phyloP scores from a whole-genome alignment of 2,113 vertebrate genomes.

The Takifugu bimaculatus region DNA sequence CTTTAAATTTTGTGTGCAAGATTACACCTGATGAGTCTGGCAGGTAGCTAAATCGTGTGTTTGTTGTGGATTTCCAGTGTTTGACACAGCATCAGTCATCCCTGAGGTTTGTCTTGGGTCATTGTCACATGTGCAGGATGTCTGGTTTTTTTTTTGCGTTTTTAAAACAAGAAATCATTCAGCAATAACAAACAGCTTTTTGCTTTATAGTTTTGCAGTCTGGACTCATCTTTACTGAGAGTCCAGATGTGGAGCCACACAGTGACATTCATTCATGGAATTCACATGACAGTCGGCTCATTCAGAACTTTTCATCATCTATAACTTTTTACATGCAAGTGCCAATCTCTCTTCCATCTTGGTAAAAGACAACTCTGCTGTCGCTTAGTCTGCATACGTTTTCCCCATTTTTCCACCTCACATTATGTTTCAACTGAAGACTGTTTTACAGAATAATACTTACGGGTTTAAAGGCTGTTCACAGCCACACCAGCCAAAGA shows the following conservation, averaged over 20 bases:
- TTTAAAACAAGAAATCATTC: background rate
- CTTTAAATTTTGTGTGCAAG: constrained; percentile 22
- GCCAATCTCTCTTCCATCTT: background rate
- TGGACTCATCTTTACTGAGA: background rate
- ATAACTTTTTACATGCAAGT: background rate
- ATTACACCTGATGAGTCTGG: background rate
- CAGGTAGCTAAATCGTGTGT: constrained; percentile 14
- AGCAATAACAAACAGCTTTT: constrained; percentile 5
- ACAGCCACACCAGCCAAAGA: too few relatives aligned
- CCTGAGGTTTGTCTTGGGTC: background rate
- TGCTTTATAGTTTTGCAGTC: background rate
- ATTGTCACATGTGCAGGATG: background rate
- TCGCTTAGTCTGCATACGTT: too few relatives aligned
- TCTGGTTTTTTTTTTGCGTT: background rate
- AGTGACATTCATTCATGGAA: too few relatives aligned
- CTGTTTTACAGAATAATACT: too few relatives aligned
- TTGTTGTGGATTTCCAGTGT: constrained; percentile 4
- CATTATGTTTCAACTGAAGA: too few relatives aligned
- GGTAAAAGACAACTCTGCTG: too few relatives aligned
- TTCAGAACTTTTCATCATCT: background rate
- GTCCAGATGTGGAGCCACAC: background rate
- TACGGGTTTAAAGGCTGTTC: too few relatives aligned
- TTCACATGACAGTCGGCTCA: too few relatives aligned
- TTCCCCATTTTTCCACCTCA: too few relatives aligned
- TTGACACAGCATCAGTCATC: background rate